Conservation (phyloP, 2,888 invertebrate genomes). For the Stramonita haemastoma region DNA sequence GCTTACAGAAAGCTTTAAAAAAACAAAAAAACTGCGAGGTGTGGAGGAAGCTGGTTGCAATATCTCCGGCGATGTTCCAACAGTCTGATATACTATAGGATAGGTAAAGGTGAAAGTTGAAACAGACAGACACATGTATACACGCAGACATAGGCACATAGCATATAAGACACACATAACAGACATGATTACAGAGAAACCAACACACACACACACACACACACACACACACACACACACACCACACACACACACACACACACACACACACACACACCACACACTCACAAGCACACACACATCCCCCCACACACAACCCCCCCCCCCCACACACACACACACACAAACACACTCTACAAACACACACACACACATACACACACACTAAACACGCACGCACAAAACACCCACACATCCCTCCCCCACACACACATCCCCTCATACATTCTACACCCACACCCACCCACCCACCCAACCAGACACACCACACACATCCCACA, state of each 20-base stretch:
- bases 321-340: not conserved
- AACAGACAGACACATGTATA: too few species aligned
- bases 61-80: too few species aligned
- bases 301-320: not conserved
- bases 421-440: not conserved
- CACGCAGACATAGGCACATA: too few species aligned
- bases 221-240: too few species aligned
- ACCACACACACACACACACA: not conserved
- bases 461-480: not conserved
- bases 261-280: not conserved
- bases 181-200: too few species aligned
- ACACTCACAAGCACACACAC: not conserved
- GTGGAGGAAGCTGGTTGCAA: too few species aligned
- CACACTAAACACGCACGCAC: not conserved
- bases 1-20: too few species aligned
- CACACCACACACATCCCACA: not conserved
- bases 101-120: too few species aligned
- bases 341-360: not conserved
- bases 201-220: too few species aligned
- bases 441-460: not conserved
- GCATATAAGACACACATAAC: too few species aligned
- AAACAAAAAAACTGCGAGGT: too few species aligned
- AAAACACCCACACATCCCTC: not conserved
- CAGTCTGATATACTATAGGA: too few species aligned
- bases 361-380: not conserved